Evolutionary conservation across 2,888 invertebrate genomes (phyloP), one percentile per base, ranked within the genome.

Genomic region (Lasioglossum marginatum): DNA sequence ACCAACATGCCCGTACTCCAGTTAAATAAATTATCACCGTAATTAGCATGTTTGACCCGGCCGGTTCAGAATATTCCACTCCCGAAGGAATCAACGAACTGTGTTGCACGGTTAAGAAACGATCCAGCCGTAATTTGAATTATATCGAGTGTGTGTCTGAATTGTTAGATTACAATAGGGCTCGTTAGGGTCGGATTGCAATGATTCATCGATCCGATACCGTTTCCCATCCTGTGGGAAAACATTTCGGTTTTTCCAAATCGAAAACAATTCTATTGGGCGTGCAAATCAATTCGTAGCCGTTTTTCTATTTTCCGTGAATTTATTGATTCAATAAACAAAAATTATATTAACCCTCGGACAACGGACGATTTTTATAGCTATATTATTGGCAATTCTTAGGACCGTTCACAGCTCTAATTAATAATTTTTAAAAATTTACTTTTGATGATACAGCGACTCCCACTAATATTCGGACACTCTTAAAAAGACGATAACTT

Each of bases 121-220:
- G 70, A 40, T 70, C 37, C 40, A 40, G 14, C 34, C 12, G 77
- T n/a, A 68, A 80, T 80, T 82, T 82, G 81, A 82, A 82, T 82
- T 81, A 70, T 75, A 81, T 81, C 70, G 82, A 81, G 43, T 81
- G 70, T n/a, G 57, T 57, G 82, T 45, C 71, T 63, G 82, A 83
- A 82, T 72, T 82, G 63, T 76, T 82, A 76, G 45, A 23, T 43
- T 48, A 40, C 45, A 66, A 34, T 48, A 45, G n/a, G 5, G 63
- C 43, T 60, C 40, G 82, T 57, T 72, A 52, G 72, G 66, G 81
- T 74, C 81, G 31, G 43, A 2, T 57, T 37, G 66, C 37, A 68
- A 57, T 72, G 83, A 83, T 81, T 83, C 82, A 76, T 8, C 70
- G 19, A 76, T 82, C 43, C 57, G 27, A 31, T 43, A 43, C 34